A percentile compares a stretch with the other conserved stretches of the same genome.
These are phyloP conservation scores for Drosophila leontia DNA, from an alignment of 1,140 invertebrate genomes.

Conservation along the genomic window DNA sequence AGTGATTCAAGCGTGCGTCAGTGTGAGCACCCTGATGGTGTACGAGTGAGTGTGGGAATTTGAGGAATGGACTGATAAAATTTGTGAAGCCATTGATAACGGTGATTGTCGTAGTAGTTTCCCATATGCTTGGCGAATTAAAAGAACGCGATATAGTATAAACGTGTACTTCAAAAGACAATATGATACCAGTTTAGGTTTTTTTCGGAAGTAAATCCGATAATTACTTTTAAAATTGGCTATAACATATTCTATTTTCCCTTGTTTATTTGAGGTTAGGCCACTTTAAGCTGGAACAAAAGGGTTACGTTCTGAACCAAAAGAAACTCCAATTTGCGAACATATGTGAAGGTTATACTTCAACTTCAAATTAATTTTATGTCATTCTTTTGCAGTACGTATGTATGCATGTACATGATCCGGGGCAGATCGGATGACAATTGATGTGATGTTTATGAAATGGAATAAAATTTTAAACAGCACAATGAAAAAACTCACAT, in stretches of 20 bases:
- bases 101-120: slow-evolving; percentile 15
- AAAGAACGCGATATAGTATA: not conserved
- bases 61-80: slow-evolving; percentile 12
- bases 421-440: too few relatives aligned
- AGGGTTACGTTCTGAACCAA: too few relatives aligned
- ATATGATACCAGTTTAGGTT: not conserved
- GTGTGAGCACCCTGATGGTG: not conserved
- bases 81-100: slow-evolving; percentile 15
- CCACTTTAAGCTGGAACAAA: too few relatives aligned
- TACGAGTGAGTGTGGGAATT: slow-evolving; percentile 3
- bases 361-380: too few relatives aligned
- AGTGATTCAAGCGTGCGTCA: slow-evolving; percentile 13
- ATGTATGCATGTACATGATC: too few relatives aligned
- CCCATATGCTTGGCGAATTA: not conserved
- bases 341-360: too few relatives aligned
- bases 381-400: too few relatives aligned
- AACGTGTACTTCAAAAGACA: not conserved
- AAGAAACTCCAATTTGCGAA: too few relatives aligned
- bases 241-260: too few relatives aligned
- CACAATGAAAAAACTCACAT: too few relatives aligned
- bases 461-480: not conserved
- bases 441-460: not conserved
- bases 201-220: not conserved
- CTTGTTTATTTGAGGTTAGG: too few relatives aligned
- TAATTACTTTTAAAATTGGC: not conserved